phyloP scores from a whole-genome alignment of 2,888 invertebrate genomes.

The Pyrrhia umbra region DNA sequence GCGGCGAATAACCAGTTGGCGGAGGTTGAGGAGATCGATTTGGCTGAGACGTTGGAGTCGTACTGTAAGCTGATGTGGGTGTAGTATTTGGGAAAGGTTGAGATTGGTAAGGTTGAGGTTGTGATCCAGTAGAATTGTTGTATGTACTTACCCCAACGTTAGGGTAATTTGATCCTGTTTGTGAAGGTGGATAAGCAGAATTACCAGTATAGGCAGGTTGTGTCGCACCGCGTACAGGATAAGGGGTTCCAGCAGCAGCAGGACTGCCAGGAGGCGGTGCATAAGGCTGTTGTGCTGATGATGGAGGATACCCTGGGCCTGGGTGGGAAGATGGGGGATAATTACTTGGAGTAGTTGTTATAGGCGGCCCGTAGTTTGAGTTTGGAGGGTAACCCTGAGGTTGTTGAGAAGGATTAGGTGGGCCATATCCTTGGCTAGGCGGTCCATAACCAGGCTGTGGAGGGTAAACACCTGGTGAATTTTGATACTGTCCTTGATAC shows the following conservation, averaged over 20 bases:
- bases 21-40: slow-evolving; percentile 90
- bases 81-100: slow-evolving; percentile 88
- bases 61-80: slow-evolving; percentile 89
- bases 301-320: slow-evolving; percentile 85
- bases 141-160: slow-evolving; percentile 87
- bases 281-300: slow-evolving; percentile 86
- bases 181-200: slow-evolving; percentile 85
- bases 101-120: slow-evolving; percentile 87
- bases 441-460: slow-evolving; percentile 93
- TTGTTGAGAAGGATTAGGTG: slow-evolving; percentile 91
- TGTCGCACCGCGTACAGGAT: slow-evolving; percentile 82
- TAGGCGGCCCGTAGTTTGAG: slow-evolving; percentile 91
- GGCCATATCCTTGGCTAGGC: slow-evolving; percentile 91
- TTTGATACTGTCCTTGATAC: slow-evolving; percentile 91
- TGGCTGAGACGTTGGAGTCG: slow-evolving; percentile 87
- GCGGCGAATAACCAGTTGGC: slow-evolving; percentile 89
- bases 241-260: slow-evolving; percentile 82
- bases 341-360: slow-evolving; percentile 89
- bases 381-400: slow-evolving; percentile 92
- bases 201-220: slow-evolving; percentile 87
- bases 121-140: slow-evolving; percentile 83
- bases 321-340: slow-evolving; percentile 89
- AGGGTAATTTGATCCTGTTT: slow-evolving; percentile 84
- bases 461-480: slow-evolving; percentile 91
- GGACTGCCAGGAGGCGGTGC: slow-evolving; percentile 87